Evolutionary conservation across 2,797 vertebrate species (phyloP), one percentile per base, ranked within the genome.

Genomic region (Poeciliopsis presidionis): DNA sequence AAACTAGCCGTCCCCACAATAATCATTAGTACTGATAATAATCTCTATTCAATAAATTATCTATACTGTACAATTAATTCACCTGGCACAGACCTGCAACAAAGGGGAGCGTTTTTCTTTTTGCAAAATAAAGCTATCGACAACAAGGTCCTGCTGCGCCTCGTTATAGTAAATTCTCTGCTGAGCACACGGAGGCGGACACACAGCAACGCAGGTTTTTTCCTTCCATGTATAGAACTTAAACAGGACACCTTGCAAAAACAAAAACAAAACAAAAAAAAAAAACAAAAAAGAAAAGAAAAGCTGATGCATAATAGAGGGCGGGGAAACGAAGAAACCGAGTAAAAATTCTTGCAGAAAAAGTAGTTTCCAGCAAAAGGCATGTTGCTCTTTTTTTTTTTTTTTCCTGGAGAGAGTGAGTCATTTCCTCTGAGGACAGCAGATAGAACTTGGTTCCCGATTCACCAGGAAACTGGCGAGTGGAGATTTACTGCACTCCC

Each of bases 1-100:
- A 88, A 93, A 89, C 91, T 83, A 91, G 90, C 84, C 75, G 81
- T 84, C 85, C 67, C 74, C 88, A 92, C 92, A 93, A 92, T 93
- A 94, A 91, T 92, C 92, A 92, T 92, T 93, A 92, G 93, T 92
- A 85, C 91, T 88, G 92, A 92, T 93, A 93, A 93, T 94, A 93
- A 95, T 93, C 94, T 95, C 95, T 96, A 93, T 96, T 95, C 94
- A 96, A 96, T 96, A 96, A 96, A 96, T 96, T 96, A 96, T 96
- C 93, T 95, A 91, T 96, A 95, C 94, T 94, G 91, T 95, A 94
- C 94, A 94, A 93, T 94, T 94, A 93, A 92, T 93, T 91, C 89
- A 91, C 90, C 87, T 84, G 75, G 87, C 91, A 65, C 91, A 92
- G 89, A 91, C 88, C 85, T 91, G 90, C 92, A 92, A 90, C 90